A percentile compares a stretch with the other conserved stretches of the same genome.
phyloP scores from a whole-genome alignment of 1,140 invertebrate species.

The Trigoniulus corallinus region DNA sequence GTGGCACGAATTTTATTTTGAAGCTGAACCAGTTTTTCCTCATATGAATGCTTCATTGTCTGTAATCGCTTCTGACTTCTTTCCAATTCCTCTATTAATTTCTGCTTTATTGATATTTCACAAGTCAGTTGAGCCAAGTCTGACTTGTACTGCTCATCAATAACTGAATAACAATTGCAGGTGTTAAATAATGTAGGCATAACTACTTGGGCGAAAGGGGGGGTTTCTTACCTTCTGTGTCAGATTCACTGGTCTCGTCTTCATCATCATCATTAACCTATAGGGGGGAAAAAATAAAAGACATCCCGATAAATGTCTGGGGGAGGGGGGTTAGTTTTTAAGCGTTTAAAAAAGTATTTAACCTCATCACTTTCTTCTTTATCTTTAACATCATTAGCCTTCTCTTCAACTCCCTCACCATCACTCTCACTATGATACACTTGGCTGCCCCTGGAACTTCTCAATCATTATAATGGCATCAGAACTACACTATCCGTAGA shows the following conservation, averaged over 20 bases:
- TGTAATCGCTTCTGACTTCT: conserved; percentile 63
- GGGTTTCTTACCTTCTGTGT: conserved; percentile 1
- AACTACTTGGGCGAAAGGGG: not conserved
- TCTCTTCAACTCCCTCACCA: no score
- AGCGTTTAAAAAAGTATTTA: no score
- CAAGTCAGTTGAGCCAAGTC: conserved; percentile 70
- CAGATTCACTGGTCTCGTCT: conserved; percentile 15
- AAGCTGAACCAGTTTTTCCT: conserved; percentile 80
- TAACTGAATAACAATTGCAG: conserved; percentile 2
- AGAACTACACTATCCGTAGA: no score
- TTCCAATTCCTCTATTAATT: conserved; percentile 85
- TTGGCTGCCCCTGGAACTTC: no score
- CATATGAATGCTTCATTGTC: conserved; percentile 75
- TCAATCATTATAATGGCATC: no score
- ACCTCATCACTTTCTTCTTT: conserved; percentile 21
- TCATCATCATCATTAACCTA: conserved; percentile 20
- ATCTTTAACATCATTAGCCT: conserved; percentile 10
- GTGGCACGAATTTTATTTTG: conserved; percentile 73
- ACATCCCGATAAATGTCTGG: no score
- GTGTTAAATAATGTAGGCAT: not conserved
- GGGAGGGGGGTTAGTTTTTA: no score
- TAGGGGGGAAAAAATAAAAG: no score
- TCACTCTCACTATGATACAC: no score
- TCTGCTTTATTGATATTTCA: conserved; percentile 81
- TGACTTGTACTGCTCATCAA: conserved; percentile 27